These are phyloP conservation scores for Echiichthys vipera DNA, from an alignment of 2,797 vertebrate genomes.

Conservation along the genomic window DNA sequence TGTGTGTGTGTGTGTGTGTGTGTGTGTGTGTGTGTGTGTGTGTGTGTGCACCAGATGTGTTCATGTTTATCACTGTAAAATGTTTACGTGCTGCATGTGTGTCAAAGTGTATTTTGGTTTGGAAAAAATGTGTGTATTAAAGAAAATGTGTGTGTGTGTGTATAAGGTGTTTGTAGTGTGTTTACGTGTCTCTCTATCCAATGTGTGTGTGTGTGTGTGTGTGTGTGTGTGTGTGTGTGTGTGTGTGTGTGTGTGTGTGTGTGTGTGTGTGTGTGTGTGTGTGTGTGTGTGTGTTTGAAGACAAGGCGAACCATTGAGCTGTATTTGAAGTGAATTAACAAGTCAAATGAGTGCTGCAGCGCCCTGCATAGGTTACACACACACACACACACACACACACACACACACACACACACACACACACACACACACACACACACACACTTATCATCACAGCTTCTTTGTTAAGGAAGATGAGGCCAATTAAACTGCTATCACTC, in stretches of 20 bases:
- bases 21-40: neutral
- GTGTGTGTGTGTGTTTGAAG: slow-evolving; percentile 53
- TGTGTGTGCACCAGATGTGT: slow-evolving; percentile 38
- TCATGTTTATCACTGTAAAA: slow-evolving; percentile 11
- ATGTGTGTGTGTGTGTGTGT: slow-evolving; percentile 29
- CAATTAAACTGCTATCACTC: slow-evolving; percentile 77
- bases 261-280: slow-evolving; percentile 23
- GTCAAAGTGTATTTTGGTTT: slow-evolving; percentile 1
- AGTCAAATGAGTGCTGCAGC: slow-evolving; percentile 81
- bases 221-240: slow-evolving; percentile 15
- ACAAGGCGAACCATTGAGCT: slow-evolving; percentile 79
- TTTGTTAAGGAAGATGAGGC: slow-evolving; percentile 74
- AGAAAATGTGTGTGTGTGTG: neutral
- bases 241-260: slow-evolving; percentile 27
- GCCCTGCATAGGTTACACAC: slow-evolving; percentile 74
- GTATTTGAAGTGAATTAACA: slow-evolving; percentile 82
- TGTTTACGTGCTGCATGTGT: neutral
- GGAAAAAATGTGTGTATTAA: slow-evolving; percentile 2
- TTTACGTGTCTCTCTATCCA: slow-evolving; percentile 4
- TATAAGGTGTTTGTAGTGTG: slow-evolving; percentile 16
- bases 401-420: slow-evolving; percentile 39
- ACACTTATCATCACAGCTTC: slow-evolving; percentile 71
- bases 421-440: slow-evolving; percentile 43
- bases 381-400: slow-evolving; percentile 53
- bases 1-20: slow-evolving; percentile 31